Evolutionary conservation across 2,888 invertebrate genomes (phyloP), one percentile per base, ranked within the genome.

Genomic region (Drosophila recens): DNA sequence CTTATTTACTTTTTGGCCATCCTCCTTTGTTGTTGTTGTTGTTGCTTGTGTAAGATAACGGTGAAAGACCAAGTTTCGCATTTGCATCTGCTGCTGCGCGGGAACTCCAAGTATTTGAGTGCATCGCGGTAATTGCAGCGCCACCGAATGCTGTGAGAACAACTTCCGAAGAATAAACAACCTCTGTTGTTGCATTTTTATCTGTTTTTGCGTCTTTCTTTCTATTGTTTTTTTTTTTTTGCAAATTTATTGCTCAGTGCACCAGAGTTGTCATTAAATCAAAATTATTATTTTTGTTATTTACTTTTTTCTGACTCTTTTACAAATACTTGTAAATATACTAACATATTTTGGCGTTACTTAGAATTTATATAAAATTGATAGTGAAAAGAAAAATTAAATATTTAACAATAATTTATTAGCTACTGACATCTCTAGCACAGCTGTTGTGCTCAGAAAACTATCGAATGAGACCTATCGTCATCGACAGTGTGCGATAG

Each of bases 21-120:
- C 40, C 10, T 57, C 15, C 45, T 45, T 53, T 54, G 66, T 62
- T 49, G 70, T 62, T 49, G 70, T 62, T 49, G 70, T 67, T 38
- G 53, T 36, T 59, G 78, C 56, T 83, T 80, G 80, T 66, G 75
- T 65, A 63, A 81, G 72, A 51, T 17, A 38, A 30, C 72, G 63
- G 3, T 62, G 49, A 13, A 87, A 34, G 0, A 66, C 45, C 10
- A 70, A 36, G 5, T 30, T 49, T 1, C 64, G 66, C 4, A 54
- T 9, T 43, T 45, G 38, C 10, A 40, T 49, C 42, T 57, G 48
- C n/a, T 59, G 48, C n/a, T 38, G 68, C 3, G 10, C 30, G 13
- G 57, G 9, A 11, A 27, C 17, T 5, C 45, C 2, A 6, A n/a
- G 11, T 23, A 23, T 8, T 45, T 20, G 43, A 3, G 20, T 1